Base-by-base conservation (phyloP, 2,113 vertebrate genomes). In the Siniperca knerii region DNA sequence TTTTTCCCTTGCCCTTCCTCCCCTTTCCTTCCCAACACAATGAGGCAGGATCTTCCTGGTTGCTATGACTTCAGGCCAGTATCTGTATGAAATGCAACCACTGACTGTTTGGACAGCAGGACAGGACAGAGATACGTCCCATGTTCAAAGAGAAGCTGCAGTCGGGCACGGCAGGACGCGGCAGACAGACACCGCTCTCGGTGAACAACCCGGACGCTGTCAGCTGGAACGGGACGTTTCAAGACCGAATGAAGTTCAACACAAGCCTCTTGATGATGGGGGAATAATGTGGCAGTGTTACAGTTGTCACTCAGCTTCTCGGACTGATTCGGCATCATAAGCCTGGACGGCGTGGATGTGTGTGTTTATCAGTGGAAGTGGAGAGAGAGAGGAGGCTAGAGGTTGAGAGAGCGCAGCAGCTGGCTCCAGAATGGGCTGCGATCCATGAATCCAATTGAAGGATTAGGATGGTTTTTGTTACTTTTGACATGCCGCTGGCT, bases 381-480 rank as follows among this genome's bases (percentile, higher is more conserved):
- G 78, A 58, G 15, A 23, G 42, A 44, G 11, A 57, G 62, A 42
- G 65, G 79, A 84, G 74, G 72, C 82, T 18, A 80, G 87, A 72
- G 16, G 67, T 72, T 89, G 86, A 87, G 77, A 64, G 84, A 83
- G 82, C 6, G 77, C 75, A 78, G 84, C 89, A 90, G 90, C 94
- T 93, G 94, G 79, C 86, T 91, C 83, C 77, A 75, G 81, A 77
- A 91, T 92, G 94, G 84, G 83, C 89, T 90, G 82, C 79, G 25
- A 72, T 89, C 89, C 79, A 77, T 93, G 90, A 93, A 69, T 79
- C 83, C 84, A 42, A 44, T 40, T 88, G 87, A 85, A 90, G 90
- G 92, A 95, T 91, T 94, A 96, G 92, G 79, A 96, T 96, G 96
- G 95, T 96, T 91, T 96, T 95, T 92, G 86, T 90, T 86, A 82